Evolutionary conservation across 2,113 vertebrate genomes (phyloP), one percentile per base, ranked within the genome.

Genomic region (Ginglymostoma cirratum): DNA sequence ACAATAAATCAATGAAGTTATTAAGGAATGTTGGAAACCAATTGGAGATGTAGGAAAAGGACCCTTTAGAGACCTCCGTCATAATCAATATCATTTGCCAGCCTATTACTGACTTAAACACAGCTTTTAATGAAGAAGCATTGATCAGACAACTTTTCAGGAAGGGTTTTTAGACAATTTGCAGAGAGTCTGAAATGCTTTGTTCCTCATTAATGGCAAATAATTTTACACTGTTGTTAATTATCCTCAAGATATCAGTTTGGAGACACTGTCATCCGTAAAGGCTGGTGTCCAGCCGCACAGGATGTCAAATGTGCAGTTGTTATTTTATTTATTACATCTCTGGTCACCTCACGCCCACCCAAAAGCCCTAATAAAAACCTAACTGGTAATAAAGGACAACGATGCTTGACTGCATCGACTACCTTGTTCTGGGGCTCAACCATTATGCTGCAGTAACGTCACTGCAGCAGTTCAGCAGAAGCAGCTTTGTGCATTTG

Each of bases 21-120:
- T 95, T 76, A 76, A 95, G 42, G 69, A 72, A 95, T 38, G 45
- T 48, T 95, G 94, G 69, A 27, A 72, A 76, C 94, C 24, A 48
- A 95, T 52, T 14, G 45, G 12, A 27, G 42, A 72, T 48, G 17
- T 66, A 30, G 38, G 93, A 27, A 48, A 72, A 93, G 61, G 65
- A 69, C 6, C 42, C 66, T 67, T 66, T 69, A 45, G 65, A 24
- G 12, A 45, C 19, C 66, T 45, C 21, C 17, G 4, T 94, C 92
- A 52, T 17, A 34, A 95, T 95, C 94, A 76, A 67, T 93, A 93
- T 66, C 61, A 66, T 67, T 93, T 93, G 61, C 61, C 61, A 38
- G 89, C n/a, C 89, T 61, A 93, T 93, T 93, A 93, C 89, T 93
- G 89, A 48, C 69, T 95, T 72, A 34, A 48, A 95, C 45, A 52